phyloP scores from a whole-genome alignment of 2,797 vertebrate species.

The Sebastes itinus region DNA sequence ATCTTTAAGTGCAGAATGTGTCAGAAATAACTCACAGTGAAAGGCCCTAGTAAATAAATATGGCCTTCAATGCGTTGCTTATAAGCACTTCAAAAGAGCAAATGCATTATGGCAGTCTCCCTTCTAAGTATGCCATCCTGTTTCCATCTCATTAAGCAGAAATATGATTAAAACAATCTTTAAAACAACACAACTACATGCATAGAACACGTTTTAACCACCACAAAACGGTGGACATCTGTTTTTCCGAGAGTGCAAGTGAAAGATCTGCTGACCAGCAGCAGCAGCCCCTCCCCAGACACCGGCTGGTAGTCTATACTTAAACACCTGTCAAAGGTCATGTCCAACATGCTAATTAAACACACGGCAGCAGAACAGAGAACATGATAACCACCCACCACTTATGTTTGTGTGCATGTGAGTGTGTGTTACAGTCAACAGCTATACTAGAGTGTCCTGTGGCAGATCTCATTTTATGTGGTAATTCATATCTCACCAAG shows the following conservation, averaged over 20 bases:
- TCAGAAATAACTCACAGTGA: background rate
- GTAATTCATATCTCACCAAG: slow-evolving; percentile 21
- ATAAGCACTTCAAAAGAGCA: background rate
- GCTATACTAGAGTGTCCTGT: slow-evolving; percentile 4
- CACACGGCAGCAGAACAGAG: slow-evolving; percentile 34
- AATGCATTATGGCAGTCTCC: background rate
- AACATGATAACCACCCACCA: slow-evolving; percentile 24
- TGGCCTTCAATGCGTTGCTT: background rate
- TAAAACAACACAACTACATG: background rate
- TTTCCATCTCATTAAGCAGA: background rate
- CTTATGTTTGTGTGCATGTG: slow-evolving; percentile 6
- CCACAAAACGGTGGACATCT: slow-evolving; percentile 5
- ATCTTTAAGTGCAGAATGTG: background rate
- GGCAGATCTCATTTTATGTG: slow-evolving; percentile 34
- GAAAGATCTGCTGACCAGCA: slow-evolving; percentile 30
- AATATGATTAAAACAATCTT: background rate
- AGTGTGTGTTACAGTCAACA: slow-evolving; percentile 41
- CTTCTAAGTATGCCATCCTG: background rate
- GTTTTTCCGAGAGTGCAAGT: slow-evolving; percentile 8
- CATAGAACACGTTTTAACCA: background rate
- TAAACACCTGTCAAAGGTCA: slow-evolving; percentile 56
- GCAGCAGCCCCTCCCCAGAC: background rate
- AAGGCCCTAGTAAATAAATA: background rate
- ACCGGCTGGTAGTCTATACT: slow-evolving; percentile 29
- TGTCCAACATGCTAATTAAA: slow-evolving; percentile 59